Evolutionary conservation across 2,113 vertebrate species (phyloP), one percentile per base, ranked within the genome.

Genomic region (Pogonocichla stellata): DNA sequence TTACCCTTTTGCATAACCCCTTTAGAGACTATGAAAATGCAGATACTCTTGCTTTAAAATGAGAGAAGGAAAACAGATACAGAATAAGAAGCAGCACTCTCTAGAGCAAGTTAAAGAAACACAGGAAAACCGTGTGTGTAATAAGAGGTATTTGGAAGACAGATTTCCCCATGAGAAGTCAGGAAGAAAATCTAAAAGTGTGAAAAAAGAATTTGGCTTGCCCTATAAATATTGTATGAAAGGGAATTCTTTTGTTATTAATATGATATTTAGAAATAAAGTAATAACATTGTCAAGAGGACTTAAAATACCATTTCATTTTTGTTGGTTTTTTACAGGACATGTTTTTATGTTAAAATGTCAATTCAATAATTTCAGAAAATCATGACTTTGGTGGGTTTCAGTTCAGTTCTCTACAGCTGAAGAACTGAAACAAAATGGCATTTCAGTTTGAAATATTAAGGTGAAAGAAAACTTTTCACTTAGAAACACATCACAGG

Each of bases 271-370:
- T 92, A 88, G 62, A 82, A 92, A 90, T 85, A 90, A 47, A 79
- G 57, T 80, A 85, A 75, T 93, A 94, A 92, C 29, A 65, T 80
- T 88, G 71, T 87, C 61, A 92, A 24, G 65, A 89, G 73, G 48
- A 89, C 65, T 87, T 91, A 58, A 95, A 96, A 88, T 86, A 38
- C 69, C 67, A 80, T 80, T 94, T 91, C 48, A 31, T 71, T 87
- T 92, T 36, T 92, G 71, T 72, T 80, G 50, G 47, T 82, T 96
- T 94, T 95, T 82, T 66, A 53, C 25, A 70, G 29, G 45, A 69
- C 19, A 13, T 51, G 40, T 94, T 93, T 96, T 88, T 92, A 57
- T 90, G 66, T 77, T 88, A 86, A 96, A 95, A 83, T 92, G 74
- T 75, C 71, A 60, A 67, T 92, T 89, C 51, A 75, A 9, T 82